phyloP scores from a whole-genome alignment of 2,113 vertebrate species.

The Pipra filicauda region DNA sequence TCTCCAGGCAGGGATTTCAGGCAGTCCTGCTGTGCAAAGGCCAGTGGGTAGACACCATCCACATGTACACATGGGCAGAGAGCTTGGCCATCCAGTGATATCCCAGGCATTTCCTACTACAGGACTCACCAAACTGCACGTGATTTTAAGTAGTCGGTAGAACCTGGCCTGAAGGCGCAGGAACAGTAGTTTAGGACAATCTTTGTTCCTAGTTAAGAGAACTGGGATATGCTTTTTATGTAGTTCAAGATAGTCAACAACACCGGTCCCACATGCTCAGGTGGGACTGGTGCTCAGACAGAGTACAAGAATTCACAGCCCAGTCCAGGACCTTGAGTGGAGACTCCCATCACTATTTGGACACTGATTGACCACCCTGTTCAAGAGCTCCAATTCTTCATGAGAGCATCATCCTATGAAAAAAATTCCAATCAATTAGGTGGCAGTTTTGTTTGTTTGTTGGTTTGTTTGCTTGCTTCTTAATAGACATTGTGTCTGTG shows the following conservation, averaged over 20 bases:
- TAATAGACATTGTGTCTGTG: rapidly evolving
- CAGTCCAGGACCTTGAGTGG: neutral
- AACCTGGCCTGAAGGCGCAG: neutral
- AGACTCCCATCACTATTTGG: neutral
- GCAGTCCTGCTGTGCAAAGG: neutral
- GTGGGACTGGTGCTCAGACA: neutral
- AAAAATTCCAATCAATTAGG: neutral
- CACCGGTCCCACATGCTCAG: neutral
- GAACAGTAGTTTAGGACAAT: neutral
- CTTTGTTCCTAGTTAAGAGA: neutral
- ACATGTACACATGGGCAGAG: rapidly evolving
- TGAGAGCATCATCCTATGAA: neutral
- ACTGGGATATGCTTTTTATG: neutral
- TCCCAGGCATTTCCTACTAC: neutral
- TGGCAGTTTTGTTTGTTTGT: rapidly evolving
- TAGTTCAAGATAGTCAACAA: neutral
- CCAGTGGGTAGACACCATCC: rapidly evolving
- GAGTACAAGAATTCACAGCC: neutral
- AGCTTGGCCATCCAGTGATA: rapidly evolving
- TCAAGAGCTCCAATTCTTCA: neutral
- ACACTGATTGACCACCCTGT: neutral
- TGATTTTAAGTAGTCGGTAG: neutral
- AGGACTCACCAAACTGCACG: rapidly evolving
- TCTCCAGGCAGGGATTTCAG: neutral
- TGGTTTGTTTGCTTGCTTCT: neutral